These are phyloP conservation scores for Anthoscopus minutus DNA, from an alignment of 2,113 vertebrate species.

Conservation along the genomic window DNA sequence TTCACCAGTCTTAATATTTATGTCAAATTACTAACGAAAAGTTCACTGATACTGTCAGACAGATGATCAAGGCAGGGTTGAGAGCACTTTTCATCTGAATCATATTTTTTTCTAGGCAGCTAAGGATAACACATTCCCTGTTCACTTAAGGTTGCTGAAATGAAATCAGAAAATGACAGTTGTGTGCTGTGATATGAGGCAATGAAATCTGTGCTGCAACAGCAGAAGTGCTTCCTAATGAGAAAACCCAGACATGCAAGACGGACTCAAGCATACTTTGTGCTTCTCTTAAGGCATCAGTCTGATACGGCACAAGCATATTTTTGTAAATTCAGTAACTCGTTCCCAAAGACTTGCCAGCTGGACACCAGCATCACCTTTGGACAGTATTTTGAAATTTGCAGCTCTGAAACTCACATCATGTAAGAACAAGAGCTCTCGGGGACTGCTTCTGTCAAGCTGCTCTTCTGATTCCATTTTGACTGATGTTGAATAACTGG, in stretches of 20 bases:
- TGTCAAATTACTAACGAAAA: neutral
- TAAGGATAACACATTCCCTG: conserved; percentile 1
- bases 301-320: neutral
- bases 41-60: neutral
- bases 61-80: conserved; percentile 12
- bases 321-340: neutral
- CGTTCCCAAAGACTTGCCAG: neutral
- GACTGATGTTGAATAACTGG: neutral
- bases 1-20: conserved; percentile 19
- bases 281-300: neutral
- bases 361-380: neutral
- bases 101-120: neutral
- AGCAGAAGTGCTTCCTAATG: neutral
- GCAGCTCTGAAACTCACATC: neutral
- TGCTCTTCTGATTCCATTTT: neutral
- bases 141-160: conserved; percentile 3
- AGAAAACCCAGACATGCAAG: neutral
- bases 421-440: neutral
- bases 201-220: neutral
- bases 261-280: neutral
- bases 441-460: neutral
- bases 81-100: conserved; percentile 15
- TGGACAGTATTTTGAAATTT: neutral
- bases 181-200: neutral
- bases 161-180: conserved; percentile 10